Evolutionary conservation across 2,888 invertebrate genomes (phyloP), one percentile per base, ranked within the genome.

Genomic region (Bursaphelenchus okinawaensis): DNA sequence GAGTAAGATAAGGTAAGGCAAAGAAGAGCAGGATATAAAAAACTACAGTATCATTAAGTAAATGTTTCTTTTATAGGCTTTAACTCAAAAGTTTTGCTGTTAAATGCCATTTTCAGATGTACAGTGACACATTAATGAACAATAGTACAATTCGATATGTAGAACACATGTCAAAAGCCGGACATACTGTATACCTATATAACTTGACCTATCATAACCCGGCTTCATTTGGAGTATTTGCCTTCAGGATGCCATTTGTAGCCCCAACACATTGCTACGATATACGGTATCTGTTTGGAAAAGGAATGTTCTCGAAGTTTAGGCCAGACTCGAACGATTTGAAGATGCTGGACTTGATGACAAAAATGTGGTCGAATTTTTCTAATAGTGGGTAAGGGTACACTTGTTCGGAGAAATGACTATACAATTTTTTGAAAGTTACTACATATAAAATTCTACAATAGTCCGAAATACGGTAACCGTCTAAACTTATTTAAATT

Each of bases 261-360:
- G 69, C 72, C 4, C 74, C 77, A 8, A 78, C 78, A 7, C 79
- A 79, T 57, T 78, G 77, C 54, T 69, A 70, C 52, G 79, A 79
- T 29, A 66, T 79, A 60, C 71, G 75, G 52, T 79, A 76, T 55
- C 66, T 79, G 8, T 66, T 79, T 26, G 77, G 76, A 20, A 76
- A 72, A 31, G 72, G 75, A n/a, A 65, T 77, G 62, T 71, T 78
- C 51, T 63, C 68, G 50, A 62, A 71, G 16, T 72, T 77, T 28
- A 67, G 70, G 7, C 77, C 73, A 23, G 71, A 68, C 62, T 73
- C 69, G n/a, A 66, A 72, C 19, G 78, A 78, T 52, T 55, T 68
- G 52, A 66, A 70, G 28, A 70, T 78, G 67, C 67, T 77, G 60
- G 73, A 72, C 4, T 65, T 71, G 16, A 72, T 77, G 29, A 72